A percentile compares a stretch with the other conserved stretches of the same genome.
Evolutionary conservation across 2,113 vertebrate species (phyloP).

Genomic region (Amphiprion percula): DNA sequence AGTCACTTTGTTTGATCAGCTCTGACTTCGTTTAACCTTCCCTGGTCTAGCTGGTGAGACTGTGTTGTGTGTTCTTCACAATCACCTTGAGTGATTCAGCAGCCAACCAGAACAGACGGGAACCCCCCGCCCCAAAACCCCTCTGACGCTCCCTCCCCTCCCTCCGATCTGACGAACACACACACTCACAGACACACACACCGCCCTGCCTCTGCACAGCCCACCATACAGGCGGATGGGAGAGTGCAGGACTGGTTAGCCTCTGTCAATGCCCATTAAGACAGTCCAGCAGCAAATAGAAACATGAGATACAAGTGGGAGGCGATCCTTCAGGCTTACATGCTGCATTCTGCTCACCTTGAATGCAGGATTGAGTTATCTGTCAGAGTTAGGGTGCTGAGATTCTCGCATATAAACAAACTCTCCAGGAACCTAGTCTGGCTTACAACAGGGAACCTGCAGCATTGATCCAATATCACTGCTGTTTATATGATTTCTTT

Average conservation of each 20-base stretch:
- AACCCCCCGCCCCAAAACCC: background rate
- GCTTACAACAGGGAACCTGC: constrained; percentile 20
- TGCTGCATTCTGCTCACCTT: constrained; percentile 39
- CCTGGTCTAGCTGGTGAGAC: constrained; percentile 38
- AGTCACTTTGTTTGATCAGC: constrained; percentile 69
- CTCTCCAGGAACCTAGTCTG: constrained; percentile 9
- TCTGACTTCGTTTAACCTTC: constrained; percentile 75
- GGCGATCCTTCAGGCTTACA: constrained; percentile 57
- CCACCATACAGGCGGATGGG: constrained; percentile 43
- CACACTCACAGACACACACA: background rate
- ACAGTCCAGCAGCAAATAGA: constrained; percentile 28
- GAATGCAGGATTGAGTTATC: constrained; percentile 46
- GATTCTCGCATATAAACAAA: constrained; percentile 40
- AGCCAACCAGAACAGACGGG: constrained; percentile 78
- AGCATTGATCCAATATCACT: background rate
- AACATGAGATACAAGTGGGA: constrained; percentile 26
- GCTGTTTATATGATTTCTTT: background rate
- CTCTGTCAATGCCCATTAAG: constrained; percentile 50
- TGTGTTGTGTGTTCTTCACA: constrained; percentile 48
- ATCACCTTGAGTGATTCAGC: constrained; percentile 81
- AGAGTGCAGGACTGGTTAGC: constrained; percentile 24
- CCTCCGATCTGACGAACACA: background rate
- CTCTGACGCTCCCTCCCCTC: background rate
- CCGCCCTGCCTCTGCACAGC: background rate
- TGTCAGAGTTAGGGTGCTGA: constrained; percentile 31